Evolutionary conservation across 1,140 invertebrate genomes (phyloP).

Genomic region (Phortica variegata): DNA sequence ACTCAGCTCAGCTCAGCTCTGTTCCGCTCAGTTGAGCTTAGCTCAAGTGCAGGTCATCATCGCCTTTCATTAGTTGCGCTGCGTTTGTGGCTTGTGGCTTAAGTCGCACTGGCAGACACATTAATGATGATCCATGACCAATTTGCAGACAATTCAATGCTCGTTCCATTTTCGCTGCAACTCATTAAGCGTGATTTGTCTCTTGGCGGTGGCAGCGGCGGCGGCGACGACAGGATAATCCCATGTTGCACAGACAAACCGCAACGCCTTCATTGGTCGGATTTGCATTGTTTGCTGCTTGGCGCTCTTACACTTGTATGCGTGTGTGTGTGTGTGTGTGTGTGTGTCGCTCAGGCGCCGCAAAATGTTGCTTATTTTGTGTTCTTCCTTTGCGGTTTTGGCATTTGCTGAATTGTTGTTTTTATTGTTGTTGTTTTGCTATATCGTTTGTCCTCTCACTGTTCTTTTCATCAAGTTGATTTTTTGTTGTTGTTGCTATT

Average conservation of each 20-base stretch:
- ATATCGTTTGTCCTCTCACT: slow-evolving; percentile 5
- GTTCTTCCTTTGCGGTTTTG: slow-evolving; percentile 1
- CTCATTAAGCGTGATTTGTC: background rate
- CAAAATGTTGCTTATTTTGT: background rate
- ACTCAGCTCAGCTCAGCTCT: no score
- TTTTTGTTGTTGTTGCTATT: slow-evolving; percentile 32
- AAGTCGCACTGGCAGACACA: background rate
- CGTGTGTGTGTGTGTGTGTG: no score
- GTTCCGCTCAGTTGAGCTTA: no score
- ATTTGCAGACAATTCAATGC: no score
- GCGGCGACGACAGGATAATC: slow-evolving; percentile 13
- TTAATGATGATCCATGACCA: background rate
- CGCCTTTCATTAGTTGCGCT: no score
- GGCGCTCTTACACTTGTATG: background rate
- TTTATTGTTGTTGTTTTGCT: background rate
- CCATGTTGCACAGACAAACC: background rate
- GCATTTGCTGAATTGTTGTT: slow-evolving; percentile 8
- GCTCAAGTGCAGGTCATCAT: no score
- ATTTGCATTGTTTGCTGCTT: background rate
- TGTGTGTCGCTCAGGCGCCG: no score
- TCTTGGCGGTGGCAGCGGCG: background rate
- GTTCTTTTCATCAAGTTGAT: slow-evolving; percentile 49
- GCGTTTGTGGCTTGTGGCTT: no score
- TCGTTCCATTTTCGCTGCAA: background rate
- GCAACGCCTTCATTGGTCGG: slow-evolving; percentile 5